These are phyloP conservation scores for Norana najaformis DNA, from an alignment of 2,888 invertebrate genomes.

Conservation along the genomic window DNA sequence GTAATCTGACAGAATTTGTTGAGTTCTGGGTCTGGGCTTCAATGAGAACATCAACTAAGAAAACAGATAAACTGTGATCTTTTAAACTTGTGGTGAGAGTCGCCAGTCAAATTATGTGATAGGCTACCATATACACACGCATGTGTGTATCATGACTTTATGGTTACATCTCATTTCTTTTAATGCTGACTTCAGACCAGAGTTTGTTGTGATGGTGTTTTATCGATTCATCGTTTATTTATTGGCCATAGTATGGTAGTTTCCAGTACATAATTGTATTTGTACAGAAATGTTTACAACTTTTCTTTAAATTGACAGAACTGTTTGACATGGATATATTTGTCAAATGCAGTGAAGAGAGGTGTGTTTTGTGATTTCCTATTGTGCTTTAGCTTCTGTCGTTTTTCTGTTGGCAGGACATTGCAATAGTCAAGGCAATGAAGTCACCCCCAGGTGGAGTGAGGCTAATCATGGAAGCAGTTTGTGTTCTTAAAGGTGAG, in stretches of 20 bases:
- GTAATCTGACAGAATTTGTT: no score
- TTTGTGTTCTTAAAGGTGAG: constrained; percentile 62
- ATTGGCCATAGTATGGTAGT: background rate
- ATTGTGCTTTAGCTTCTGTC: background rate
- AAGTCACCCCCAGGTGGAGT: constrained; percentile 62
- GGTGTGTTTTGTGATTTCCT: background rate
- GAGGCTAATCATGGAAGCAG: constrained; percentile 62
- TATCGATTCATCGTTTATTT: no score
- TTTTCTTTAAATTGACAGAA: background rate
- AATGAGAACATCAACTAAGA: no score
- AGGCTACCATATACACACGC: no score
- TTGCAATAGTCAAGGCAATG: constrained; percentile 63
- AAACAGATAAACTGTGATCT: no score
- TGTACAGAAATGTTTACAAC: background rate
- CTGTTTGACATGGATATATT: background rate
- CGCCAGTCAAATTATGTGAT: no score
- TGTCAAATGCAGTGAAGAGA: no score
- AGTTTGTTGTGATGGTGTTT: no score
- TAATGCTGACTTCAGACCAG: no score
- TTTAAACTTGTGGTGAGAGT: no score
- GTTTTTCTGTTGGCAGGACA: constrained; percentile 52
- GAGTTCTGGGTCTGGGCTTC: no score
- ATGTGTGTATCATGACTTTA: background rate
- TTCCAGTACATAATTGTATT: background rate
- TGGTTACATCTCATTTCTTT: background rate